Conservation (phyloP, 2,888 invertebrate species). For the Fissipunctia ypsillon region DNA sequence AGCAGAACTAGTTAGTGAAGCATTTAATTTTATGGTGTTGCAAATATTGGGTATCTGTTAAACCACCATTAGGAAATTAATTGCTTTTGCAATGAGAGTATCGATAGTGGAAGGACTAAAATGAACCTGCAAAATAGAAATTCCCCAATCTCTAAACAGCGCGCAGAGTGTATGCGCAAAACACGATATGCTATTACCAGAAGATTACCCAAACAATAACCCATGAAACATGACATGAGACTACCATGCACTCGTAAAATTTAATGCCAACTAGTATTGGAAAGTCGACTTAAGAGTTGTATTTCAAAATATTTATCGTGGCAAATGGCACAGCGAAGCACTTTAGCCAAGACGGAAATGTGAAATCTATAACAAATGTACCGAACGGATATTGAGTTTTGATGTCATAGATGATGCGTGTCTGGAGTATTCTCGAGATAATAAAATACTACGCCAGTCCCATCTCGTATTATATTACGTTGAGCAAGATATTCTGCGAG, state of each 20-base stretch:
- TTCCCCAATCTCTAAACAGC: constrained; percentile 49
- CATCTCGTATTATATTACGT: constrained; percentile 63
- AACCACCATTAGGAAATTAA: constrained; percentile 44
- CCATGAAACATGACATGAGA: constrained; percentile 77
- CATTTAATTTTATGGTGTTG: constrained; percentile 31
- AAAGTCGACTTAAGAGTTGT: constrained; percentile 76
- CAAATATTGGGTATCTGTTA: constrained; percentile 44
- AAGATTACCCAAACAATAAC: constrained; percentile 75
- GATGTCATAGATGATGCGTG: constrained; percentile 84
- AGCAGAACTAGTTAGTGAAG: constrained; percentile 25
- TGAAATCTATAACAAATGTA: constrained; percentile 85
- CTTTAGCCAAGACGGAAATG: constrained; percentile 79
- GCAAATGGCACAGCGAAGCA: constrained; percentile 74
- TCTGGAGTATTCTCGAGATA: constrained; percentile 81
- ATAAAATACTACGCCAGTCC: constrained; percentile 81
- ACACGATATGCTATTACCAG: constrained; percentile 65
- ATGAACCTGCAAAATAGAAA: constrained; percentile 46
- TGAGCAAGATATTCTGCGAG: constrained; percentile 57
- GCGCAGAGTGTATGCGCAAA: constrained; percentile 59
- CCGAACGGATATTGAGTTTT: constrained; percentile 86
- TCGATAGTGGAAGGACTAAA: constrained; percentile 12
- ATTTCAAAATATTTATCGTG: constrained; percentile 80
- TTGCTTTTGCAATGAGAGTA: constrained; percentile 42
- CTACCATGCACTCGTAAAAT: constrained; percentile 76
- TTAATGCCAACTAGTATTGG: constrained; percentile 80